These are phyloP conservation scores for Sinosuthora webbiana DNA, from an alignment of 2,113 vertebrate species.

Conservation along the genomic window DNA sequence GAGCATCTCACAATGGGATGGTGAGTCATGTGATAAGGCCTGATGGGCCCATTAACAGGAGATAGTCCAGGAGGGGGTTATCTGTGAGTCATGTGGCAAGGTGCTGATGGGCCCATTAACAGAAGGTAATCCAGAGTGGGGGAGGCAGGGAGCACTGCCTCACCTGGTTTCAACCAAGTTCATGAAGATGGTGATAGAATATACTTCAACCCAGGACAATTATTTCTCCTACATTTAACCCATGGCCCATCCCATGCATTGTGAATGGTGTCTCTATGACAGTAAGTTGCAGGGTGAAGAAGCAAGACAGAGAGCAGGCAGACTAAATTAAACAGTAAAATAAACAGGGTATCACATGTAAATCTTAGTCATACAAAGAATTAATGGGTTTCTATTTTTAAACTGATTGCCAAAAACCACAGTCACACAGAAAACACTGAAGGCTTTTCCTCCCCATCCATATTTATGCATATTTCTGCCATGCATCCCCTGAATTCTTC, in stretches of 20 bases:
- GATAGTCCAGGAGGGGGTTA: no score
- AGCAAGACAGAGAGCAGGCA: background rate
- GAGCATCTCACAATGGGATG: no score
- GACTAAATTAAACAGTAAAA: background rate
- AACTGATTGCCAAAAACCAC: background rate
- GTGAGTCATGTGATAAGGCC: no score
- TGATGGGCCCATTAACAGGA: no score
- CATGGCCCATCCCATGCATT: background rate
- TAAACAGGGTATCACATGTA: background rate
- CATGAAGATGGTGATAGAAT: no score
- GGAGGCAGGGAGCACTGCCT: no score
- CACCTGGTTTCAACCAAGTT: no score
- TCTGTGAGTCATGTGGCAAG: no score
- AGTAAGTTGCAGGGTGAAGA: background rate
- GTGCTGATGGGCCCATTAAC: no score
- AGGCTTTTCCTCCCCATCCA: background rate
- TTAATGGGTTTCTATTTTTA: background rate
- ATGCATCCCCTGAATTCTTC: accelerated
- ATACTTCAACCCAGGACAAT: no score
- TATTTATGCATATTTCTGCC: background rate
- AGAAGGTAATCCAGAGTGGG: no score
- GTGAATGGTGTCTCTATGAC: background rate
- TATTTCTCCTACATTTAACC: background rate
- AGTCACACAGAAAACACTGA: background rate
- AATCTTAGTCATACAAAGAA: background rate